Conservation (phyloP, 2,888 invertebrate genomes). For the Plebejus anna region DNA sequence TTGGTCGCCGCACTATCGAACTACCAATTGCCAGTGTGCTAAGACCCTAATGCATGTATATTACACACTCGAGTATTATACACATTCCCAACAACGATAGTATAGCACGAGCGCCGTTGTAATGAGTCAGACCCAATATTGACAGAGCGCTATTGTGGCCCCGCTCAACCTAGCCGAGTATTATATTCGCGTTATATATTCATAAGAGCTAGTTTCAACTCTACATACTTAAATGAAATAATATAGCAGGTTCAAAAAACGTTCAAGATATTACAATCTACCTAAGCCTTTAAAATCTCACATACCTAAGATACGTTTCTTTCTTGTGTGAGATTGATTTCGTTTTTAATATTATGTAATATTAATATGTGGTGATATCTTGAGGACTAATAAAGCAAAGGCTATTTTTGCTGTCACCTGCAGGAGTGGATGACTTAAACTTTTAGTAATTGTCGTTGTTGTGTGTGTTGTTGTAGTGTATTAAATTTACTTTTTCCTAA, state of each 20-base stretch:
- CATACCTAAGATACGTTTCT: neutral
- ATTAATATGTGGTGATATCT: too few species aligned
- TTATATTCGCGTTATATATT: neutral
- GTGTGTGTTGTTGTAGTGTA: too few species aligned
- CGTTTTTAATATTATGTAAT: too few species aligned
- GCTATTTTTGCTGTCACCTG: too few species aligned
- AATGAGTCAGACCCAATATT: conserved; percentile 1
- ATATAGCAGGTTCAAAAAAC: neutral
- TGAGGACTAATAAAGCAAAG: too few species aligned
- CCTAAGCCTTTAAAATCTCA: neutral
- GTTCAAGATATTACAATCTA: neutral
- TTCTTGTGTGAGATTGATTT: too few species aligned
- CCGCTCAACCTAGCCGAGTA: neutral
- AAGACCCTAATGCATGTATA: neutral
- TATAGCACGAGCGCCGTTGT: neutral
- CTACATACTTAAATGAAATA: neutral
- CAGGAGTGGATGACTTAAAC: too few species aligned
- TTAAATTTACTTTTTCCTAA: too few species aligned
- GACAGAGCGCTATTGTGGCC: conserved; percentile 2
- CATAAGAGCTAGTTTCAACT: neutral
- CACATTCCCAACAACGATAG: neutral
- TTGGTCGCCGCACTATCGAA: neutral
- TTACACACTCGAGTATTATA: neutral
- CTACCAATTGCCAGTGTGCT: neutral
- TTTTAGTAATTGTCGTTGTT: too few species aligned